Conservation (phyloP, 2,797 vertebrate genomes). For the Anolis apletophallus region DNA sequence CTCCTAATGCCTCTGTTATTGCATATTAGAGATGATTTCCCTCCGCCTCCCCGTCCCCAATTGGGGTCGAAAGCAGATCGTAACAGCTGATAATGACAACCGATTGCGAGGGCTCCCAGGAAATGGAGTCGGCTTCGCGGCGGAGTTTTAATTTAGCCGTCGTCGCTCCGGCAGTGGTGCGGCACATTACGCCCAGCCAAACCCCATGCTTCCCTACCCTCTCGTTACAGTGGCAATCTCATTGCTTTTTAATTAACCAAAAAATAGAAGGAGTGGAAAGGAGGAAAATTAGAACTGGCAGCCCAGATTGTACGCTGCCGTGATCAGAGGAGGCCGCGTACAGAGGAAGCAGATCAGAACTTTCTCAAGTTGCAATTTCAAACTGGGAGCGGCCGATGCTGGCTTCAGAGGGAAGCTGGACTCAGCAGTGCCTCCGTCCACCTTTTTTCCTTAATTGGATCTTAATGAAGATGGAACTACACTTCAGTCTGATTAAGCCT, state of each 20-base stretch:
- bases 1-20: slow-evolving; percentile 68
- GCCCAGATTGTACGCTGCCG: slow-evolving; percentile 50
- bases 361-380: slow-evolving; percentile 20
- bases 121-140: slow-evolving; percentile 57
- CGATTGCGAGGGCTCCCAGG: slow-evolving; percentile 56
- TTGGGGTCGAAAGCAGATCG: slow-evolving; percentile 64
- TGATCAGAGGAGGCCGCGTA: slow-evolving; percentile 43
- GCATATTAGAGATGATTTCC: slow-evolving; percentile 43
- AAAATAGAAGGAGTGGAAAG: background rate
- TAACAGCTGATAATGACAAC: slow-evolving; percentile 55
- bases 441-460: background rate
- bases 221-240: slow-evolving; percentile 54
- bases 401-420: background rate
- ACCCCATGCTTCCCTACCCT: slow-evolving; percentile 52
- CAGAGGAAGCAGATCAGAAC: slow-evolving; percentile 42
- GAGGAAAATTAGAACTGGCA: slow-evolving; percentile 41
- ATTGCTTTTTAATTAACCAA: slow-evolving; percentile 64
- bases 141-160: slow-evolving; percentile 69
- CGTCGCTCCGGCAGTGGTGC: slow-evolving; percentile 61
- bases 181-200: slow-evolving; percentile 57
- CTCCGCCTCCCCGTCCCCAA: slow-evolving; percentile 16
- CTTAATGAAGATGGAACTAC: background rate
- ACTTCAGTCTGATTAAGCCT: background rate
- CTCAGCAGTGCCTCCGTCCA: background rate
- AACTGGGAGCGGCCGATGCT: background rate